phyloP scores from a whole-genome alignment of 2,113 vertebrate genomes.

The Rhinopithecus roxellana region DNA sequence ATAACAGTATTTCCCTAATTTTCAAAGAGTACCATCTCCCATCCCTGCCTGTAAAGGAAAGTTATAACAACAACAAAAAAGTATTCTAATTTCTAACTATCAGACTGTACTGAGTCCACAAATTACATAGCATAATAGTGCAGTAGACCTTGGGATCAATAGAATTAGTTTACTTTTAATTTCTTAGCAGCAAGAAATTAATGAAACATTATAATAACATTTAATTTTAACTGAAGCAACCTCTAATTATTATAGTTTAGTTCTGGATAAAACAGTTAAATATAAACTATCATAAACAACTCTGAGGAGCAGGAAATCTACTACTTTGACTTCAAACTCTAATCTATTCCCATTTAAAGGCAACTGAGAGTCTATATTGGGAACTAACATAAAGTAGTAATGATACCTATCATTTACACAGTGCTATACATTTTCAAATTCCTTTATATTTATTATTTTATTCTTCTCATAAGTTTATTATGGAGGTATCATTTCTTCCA shows the following conservation, averaged over 20 bases:
- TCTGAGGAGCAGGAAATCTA: neutral
- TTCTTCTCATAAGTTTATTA: constrained; percentile 3
- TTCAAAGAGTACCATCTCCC: neutral
- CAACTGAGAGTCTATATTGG: neutral
- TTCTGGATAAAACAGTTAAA: constrained; percentile 30
- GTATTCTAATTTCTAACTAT: neutral
- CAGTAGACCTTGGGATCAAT: neutral
- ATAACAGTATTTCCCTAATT: neutral
- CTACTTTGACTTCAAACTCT: neutral
- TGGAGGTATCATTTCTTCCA: neutral
- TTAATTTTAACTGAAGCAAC: constrained; percentile 2
- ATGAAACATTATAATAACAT: neutral
- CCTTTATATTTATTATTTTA: neutral
- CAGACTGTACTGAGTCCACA: neutral
- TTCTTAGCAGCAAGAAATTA: constrained; percentile 20
- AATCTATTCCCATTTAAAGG: constrained; percentile 25
- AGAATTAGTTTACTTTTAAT: constrained; percentile 1
- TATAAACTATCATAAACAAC: constrained; percentile 9
- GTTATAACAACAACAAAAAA: neutral
- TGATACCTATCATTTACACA: neutral
- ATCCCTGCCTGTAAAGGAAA: neutral
- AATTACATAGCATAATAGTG: neutral
- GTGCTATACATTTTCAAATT: neutral
- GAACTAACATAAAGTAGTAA: neutral
- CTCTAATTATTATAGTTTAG: neutral